Base-by-base conservation (phyloP, 2,888 invertebrate species). In the Oxycera nigricornis region DNA sequence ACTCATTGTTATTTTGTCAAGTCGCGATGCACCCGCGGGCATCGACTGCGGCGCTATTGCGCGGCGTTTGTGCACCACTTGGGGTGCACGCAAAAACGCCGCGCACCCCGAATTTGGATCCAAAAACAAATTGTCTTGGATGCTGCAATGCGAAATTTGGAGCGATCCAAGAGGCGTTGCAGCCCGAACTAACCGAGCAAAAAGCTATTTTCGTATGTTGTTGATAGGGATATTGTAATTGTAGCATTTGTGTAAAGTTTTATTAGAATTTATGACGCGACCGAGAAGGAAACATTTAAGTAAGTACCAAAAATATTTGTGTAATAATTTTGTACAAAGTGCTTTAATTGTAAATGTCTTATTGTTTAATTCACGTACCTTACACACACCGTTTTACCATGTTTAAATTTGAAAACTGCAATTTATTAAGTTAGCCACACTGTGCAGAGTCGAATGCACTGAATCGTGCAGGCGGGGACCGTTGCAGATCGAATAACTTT, bases 121-220 rank as follows among this genome's bases (percentile, higher is more conserved):
- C 41, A 41, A 22, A 14, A 11, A 57, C 35, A 52, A 24, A 62
- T 74, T 72, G 70, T 30, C 50, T 73, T 72, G 74, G 73, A n/a
- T n/a, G n/a, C 57, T 65, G 35, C 65, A 65, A 65, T 65, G 24
- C 30, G 11, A 75, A 77, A 72, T 78, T 75, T 75, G 74, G 76
- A 72, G 55, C 72, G 72, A 76, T 62, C n/a, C 61, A 74, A 62
- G 57, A 57, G 52, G 39, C 20, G 30, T 57, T 57, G 59, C 67
- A 67, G 39, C 50, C 30, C 17, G 61, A 67, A 28, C 17, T 35
- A 22, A 2, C 35, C 35, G 41, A 57, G 17, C n/a, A 39, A 41
- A 39, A 39, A 59, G 59, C 72, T 72, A 72, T 72, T 72, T 72
- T 72, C 72, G 59, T 72, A 72, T 57, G 57, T 72, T 59, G 72